phyloP scores from a whole-genome alignment of 1,140 invertebrate species.

The Orchesella cincta region DNA sequence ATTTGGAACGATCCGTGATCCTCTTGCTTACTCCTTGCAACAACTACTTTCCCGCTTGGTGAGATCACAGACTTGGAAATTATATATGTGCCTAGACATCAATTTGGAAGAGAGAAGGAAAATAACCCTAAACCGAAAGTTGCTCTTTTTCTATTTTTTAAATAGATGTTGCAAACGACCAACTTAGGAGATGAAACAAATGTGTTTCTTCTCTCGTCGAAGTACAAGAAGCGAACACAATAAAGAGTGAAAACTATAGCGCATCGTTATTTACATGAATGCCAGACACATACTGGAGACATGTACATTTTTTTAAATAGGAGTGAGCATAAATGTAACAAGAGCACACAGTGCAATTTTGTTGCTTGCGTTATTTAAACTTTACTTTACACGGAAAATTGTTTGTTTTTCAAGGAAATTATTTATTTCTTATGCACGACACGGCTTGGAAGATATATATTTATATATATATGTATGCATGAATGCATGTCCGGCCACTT shows the following conservation, averaged over 20 bases:
- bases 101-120: not conserved
- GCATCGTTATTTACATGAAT: too few species aligned
- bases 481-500: not conserved
- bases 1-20: not conserved
- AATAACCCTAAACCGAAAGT: not conserved
- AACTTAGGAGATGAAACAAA: not conserved
- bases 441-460: not conserved
- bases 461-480: not conserved
- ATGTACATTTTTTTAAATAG: not conserved
- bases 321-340: not conserved
- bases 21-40: not conserved
- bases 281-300: too few species aligned
- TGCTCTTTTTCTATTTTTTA: not conserved
- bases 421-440: slow-evolving; percentile 21
- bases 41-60: not conserved
- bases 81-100: slow-evolving; percentile 5
- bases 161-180: not conserved
- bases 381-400: not conserved
- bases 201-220: not conserved
- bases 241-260: too few species aligned
- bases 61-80: slow-evolving; percentile 16
- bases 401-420: slow-evolving; percentile 14
- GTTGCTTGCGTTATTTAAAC: not conserved
- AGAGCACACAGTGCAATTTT: not conserved
- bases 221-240: too few species aligned